Base-by-base conservation (phyloP, 2,797 vertebrate genomes). In the Percopsis omiscomaycus region DNA sequence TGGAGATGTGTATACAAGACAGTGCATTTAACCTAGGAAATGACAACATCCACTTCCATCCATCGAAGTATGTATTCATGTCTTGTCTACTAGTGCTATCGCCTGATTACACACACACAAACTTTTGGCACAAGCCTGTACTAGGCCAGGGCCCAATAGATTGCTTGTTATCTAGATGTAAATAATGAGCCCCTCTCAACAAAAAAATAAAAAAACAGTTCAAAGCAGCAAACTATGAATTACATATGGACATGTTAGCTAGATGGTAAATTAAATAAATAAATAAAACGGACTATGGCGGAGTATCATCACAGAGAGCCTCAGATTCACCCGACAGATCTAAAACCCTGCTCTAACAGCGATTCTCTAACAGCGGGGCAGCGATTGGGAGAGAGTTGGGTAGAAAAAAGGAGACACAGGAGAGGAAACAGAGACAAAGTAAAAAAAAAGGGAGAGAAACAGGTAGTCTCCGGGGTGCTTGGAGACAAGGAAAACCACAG, bases 1-100 rank as follows among this genome's bases (percentile, higher is more conserved):
- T 86, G 60, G 57, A 78, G 77, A 89, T 86, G 87, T 89, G 88
- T 87, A 64, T 80, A 84, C 85, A 84, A 86, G 84, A 83, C 22
- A 22, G 22, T 37, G 1, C 32, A 37, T 37, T 37, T 37, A 4
- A 37, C 32, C 32, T 8, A 37, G 32, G 5, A 37, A 37, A 37
- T 4, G 3, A 5, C 13, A 49, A 48, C 12, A 48, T 22, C 22
- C 22, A 22, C 22, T 22, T 22, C 22, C 22, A 22, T 22, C 22
- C 22, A 22, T 48, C 46, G 2, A 48, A 48, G 46, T 49, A 22
- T 22, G 22, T 50, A 49, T 49, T 49, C 32, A 37, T 8, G 32
- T 8, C 32, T 37, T 37, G 32, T 37, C 32, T 5, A 4, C 8
- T 37, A 37, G 32, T 5, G 32, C 32, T 8, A 37, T 37, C 32